Evolutionary conservation across 2,888 invertebrate species (phyloP).

Genomic region (Aspidiotus rigidus): DNA sequence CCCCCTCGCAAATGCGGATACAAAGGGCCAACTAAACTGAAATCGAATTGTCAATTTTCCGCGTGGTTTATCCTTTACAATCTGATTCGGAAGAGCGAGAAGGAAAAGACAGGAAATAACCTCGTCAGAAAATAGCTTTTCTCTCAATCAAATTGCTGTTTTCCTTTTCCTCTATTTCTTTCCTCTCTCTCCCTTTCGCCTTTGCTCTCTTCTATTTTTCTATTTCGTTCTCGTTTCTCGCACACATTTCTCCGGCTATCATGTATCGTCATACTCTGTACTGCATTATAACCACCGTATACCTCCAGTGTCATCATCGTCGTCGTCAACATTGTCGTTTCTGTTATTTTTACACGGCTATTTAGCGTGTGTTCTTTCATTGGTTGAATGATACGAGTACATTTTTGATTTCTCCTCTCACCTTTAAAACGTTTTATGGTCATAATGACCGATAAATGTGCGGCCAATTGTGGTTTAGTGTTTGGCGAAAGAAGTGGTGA

Average conservation of each 20-base stretch:
- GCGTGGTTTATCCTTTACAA: slow-evolving; percentile 36
- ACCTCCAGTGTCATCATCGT: no score
- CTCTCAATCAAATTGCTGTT: slow-evolving; percentile 33
- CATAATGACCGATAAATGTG: no score
- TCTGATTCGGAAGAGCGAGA: slow-evolving; percentile 31
- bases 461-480: no score
- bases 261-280: no score
- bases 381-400: no score
- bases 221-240: not conserved
- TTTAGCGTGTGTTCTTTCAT: no score
- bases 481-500: no score
- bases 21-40: slow-evolving; percentile 30
- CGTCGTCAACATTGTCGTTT: no score
- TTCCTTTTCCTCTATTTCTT: slow-evolving; percentile 18
- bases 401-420: no score
- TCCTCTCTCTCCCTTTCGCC: not conserved
- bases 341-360: no score
- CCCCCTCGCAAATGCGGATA: slow-evolving; percentile 1
- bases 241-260: slow-evolving; percentile 1
- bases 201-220: not conserved
- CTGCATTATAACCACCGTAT: no score
- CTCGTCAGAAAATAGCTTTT: slow-evolving; percentile 32
- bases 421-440: no score
- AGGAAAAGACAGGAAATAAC: slow-evolving; percentile 30
- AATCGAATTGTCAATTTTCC: slow-evolving; percentile 37